Base-by-base conservation (phyloP, 1,140 invertebrate species). In the Drosophila tropicalis region DNA sequence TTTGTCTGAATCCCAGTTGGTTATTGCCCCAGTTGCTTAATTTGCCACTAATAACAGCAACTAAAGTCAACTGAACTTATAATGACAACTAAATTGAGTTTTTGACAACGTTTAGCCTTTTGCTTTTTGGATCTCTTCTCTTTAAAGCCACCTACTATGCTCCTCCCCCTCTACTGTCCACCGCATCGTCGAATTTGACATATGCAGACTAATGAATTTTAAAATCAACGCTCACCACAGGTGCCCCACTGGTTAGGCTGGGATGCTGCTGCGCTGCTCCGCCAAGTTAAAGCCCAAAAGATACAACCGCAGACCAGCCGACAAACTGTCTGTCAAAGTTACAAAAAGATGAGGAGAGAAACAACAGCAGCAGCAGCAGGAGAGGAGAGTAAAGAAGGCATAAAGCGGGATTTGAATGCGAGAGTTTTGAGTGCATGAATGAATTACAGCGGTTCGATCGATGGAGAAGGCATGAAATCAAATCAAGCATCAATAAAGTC, bases 201-300 rank as follows among this genome's bases (percentile, higher is more conserved):
- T 82, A 87, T 87, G 82, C 85, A 90, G 90, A 87, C 90, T 91
- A 91, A 91, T 91, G 90, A 91, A 91, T 91, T 91, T 91, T 91
- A 91, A 91, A 91, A 91, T 90, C 87, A 86, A 89, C 84, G 84
- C 84, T 84, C 84, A 69, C 84, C 84, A 90, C 84, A 89, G 84
- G 84, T 89, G 84, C 84, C 67, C 77, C 22, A 36, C 56, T 62
- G 69, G 70, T 67, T 57, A 68, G 63, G 58, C 9, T 51, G 56
- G 54, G 65, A 66, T 60, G n/a, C 55, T 62, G 47, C 62, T 36
- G 34, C 34, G 25, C 67, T 65, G 22, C 60, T 61, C 5, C 25
- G 36, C n/a, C 29, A n/a, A 47, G 66, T 39, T 67, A 62, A 19
- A 67, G 44, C 63, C 72, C 13, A 13, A 47, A 44, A 47, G 44